Conservation (phyloP, 2,797 vertebrate species). For the Cossypha heuglini region DNA sequence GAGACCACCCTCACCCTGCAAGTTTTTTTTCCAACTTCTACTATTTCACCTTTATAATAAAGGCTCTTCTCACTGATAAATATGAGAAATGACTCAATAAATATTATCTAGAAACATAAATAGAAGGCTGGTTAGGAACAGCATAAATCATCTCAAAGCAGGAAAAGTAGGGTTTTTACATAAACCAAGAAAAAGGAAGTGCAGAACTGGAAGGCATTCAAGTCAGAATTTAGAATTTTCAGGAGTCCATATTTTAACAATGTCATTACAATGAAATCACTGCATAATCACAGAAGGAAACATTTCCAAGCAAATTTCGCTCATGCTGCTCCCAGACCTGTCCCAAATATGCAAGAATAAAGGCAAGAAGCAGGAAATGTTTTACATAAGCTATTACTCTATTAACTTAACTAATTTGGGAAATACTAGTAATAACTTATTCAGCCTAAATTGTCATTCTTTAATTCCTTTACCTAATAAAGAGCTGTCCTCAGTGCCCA, state of each 20-base stretch:
- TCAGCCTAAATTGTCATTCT: not conserved
- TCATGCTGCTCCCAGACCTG: not conserved
- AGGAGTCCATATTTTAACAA: not conserved
- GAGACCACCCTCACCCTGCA: fast-evolving
- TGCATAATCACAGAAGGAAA: not conserved
- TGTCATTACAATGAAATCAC: not conserved
- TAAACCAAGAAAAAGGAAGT: not conserved
- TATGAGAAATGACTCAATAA: not conserved
- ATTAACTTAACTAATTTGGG: conserved; percentile 2
- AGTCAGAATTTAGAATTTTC: not conserved
- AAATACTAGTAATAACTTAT: not conserved
- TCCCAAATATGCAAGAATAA: not conserved
- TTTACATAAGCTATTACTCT: conserved; percentile 18
- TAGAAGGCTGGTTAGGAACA: not conserved
- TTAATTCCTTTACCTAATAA: not conserved
- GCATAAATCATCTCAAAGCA: not conserved
- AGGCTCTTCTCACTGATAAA: not conserved
- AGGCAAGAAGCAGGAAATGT: not conserved
- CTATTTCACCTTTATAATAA: not conserved
- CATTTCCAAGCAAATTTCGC: not conserved
- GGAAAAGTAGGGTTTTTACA: fast-evolving
- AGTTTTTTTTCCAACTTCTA: not conserved
- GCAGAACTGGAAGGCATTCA: not conserved
- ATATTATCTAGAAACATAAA: not conserved
- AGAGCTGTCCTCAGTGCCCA: not conserved